Percentiles rank a stretch among this genome's conserved stretches.
phyloP scores from a whole-genome alignment of 2,797 vertebrate genomes.

The Danio aesculapii region DNA sequence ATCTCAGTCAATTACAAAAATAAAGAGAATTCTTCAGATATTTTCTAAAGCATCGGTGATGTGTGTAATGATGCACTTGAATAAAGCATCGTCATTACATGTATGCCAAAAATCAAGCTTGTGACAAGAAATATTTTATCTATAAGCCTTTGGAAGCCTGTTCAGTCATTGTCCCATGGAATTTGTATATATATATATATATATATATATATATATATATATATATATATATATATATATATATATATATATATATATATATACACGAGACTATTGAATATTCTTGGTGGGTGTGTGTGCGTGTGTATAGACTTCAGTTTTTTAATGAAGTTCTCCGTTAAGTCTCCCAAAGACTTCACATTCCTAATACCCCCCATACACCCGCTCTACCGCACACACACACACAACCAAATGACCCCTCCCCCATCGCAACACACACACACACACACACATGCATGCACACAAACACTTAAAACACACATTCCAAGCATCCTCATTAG shows the following conservation, averaged over 20 bases:
- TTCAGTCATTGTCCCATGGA: background rate
- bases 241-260: too few relatives aligned
- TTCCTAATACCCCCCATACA: conserved; percentile 53
- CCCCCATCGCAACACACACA: conserved; percentile 33
- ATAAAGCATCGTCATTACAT: background rate
- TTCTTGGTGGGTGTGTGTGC: conserved; percentile 16
- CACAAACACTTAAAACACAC: conserved; percentile 70
- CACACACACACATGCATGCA: conserved; percentile 39
- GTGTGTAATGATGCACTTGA: background rate
- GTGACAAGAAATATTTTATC: background rate
- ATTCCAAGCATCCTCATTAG: conserved; percentile 80
- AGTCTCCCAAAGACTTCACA: conserved; percentile 57
- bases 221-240: too few relatives aligned
- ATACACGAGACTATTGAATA: background rate
- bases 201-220: too few relatives aligned
- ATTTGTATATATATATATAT: background rate
- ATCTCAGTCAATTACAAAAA: background rate
- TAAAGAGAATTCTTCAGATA: background rate
- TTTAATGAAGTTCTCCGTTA: conserved; percentile 61
- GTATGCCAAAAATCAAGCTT: background rate
- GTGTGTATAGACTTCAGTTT: conserved; percentile 34
- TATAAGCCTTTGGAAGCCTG: background rate
- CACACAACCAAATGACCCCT: conserved; percentile 62
- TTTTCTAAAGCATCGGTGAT: background rate
- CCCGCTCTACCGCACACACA: conserved; percentile 31